Evolutionary conservation across 2,113 vertebrate species (phyloP).

Genomic region (Seriola dumerili): DNA sequence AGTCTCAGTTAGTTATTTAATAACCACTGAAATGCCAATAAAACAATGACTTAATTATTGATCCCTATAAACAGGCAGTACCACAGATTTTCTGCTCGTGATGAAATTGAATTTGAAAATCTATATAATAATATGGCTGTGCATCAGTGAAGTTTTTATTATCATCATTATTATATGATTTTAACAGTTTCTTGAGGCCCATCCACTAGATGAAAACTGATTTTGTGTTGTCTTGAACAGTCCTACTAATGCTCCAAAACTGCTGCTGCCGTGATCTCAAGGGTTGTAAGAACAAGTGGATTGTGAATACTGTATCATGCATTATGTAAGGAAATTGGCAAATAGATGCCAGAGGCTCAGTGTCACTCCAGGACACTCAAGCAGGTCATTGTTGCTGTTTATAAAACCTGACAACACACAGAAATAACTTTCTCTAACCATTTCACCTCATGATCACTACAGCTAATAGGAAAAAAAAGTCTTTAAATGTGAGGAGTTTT

Average conservation of each 20-base stretch:
- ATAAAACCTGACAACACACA: not conserved
- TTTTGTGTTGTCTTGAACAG: constrained; percentile 9
- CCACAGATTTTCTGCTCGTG: not conserved
- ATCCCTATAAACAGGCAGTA: not conserved
- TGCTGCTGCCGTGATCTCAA: not conserved
- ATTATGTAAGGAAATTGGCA: not conserved
- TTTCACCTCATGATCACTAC: not conserved
- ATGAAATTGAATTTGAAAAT: not conserved
- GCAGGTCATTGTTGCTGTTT: not conserved
- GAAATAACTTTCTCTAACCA: not conserved
- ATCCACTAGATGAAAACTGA: not conserved
- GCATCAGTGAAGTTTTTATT: not conserved
- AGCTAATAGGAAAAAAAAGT: not conserved
- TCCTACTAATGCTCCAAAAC: not conserved
- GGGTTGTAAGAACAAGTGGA: not conserved
- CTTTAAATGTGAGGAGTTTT: not conserved
- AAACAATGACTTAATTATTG: not conserved
- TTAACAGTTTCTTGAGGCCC: not conserved
- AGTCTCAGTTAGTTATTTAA: not conserved
- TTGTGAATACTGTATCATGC: not conserved
- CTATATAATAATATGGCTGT: not conserved
- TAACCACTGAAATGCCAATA: constrained; percentile 13
- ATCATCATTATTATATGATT: not conserved
- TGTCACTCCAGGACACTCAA: not conserved
- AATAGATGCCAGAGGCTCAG: not conserved